phyloP scores from a whole-genome alignment of 2,113 vertebrate genomes.

The Sardina pilchardus region DNA sequence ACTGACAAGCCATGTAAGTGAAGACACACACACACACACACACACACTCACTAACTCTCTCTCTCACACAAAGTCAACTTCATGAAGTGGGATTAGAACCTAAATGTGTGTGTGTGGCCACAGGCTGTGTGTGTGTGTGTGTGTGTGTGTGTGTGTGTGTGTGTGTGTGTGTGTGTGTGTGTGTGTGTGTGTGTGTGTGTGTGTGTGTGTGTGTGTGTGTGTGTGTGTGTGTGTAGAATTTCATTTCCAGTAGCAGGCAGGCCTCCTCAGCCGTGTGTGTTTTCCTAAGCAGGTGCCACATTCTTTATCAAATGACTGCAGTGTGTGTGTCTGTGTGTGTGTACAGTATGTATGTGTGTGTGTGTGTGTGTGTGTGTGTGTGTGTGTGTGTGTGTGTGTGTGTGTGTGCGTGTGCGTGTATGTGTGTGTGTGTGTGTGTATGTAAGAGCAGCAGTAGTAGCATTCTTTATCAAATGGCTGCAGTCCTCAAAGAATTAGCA shows the following conservation, averaged over 20 bases:
- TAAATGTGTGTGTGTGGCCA: neutral
- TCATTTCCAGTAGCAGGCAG: neutral
- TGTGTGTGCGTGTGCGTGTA: conserved; percentile 16
- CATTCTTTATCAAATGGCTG: conserved; percentile 62
- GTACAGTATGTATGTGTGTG: too few species aligned
- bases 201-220: too few species aligned
- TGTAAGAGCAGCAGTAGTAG: conserved; percentile 40
- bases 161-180: neutral
- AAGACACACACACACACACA: neutral
- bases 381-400: neutral
- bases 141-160: too few species aligned
- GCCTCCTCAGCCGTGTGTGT: neutral
- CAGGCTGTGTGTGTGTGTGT: too few species aligned
- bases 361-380: conserved; percentile 12
- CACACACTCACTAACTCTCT: neutral
- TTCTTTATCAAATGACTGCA: too few species aligned
- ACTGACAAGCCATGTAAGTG: too few species aligned
- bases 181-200: too few species aligned
- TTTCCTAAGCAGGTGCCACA: neutral
- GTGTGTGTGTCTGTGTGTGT: neutral
- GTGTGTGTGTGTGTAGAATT: neutral
- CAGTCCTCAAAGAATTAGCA: conserved; percentile 68
- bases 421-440: conserved; percentile 2
- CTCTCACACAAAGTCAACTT: conserved; percentile 46
- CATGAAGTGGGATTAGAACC: conserved; percentile 62